Percentiles rank a stretch among this genome's conserved stretches.
phyloP scores from a whole-genome alignment of 1,140 invertebrate species.

The Drosophila sp. region DNA sequence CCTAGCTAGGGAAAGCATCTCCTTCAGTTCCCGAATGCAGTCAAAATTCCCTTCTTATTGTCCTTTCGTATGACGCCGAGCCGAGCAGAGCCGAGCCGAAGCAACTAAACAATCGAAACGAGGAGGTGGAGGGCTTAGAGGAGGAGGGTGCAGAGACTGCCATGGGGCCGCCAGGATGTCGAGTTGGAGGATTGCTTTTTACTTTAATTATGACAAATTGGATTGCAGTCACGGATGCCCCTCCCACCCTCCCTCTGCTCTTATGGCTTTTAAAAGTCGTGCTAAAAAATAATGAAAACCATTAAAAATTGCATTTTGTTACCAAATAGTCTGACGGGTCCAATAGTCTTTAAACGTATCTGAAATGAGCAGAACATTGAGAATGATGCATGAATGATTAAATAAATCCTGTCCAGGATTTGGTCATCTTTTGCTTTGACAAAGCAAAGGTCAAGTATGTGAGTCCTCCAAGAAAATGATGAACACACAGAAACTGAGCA shows the following conservation, averaged over 20 bases:
- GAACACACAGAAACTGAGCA: too few species aligned
- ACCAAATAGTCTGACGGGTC: not conserved
- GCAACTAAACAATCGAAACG: not conserved
- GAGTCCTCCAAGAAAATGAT: too few species aligned
- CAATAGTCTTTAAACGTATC: not conserved
- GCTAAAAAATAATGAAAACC: conserved; percentile 31
- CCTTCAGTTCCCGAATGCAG: not conserved
- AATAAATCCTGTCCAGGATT: too few species aligned
- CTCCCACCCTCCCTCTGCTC: not conserved
- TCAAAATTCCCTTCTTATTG: not conserved
- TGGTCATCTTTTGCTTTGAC: too few species aligned
- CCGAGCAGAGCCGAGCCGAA: not conserved
- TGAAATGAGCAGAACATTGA: too few species aligned
- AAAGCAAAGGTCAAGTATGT: too few species aligned
- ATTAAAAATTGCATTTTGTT: conserved; percentile 40
- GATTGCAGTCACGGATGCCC: not conserved
- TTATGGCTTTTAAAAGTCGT: not conserved
- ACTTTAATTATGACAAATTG: conserved; percentile 9
- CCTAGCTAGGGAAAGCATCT: not conserved
- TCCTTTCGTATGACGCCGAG: not conserved
- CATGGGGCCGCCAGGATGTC: too few species aligned
- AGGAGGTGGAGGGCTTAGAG: not conserved
- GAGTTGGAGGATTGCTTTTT: not conserved
- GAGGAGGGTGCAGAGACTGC: too few species aligned
- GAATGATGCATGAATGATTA: too few species aligned